Percentiles rank a stretch among this genome's conserved stretches.
These are phyloP conservation scores for Leptobrachium leishanense DNA, from an alignment of 2,113 vertebrate species.

Conservation along the genomic window DNA sequence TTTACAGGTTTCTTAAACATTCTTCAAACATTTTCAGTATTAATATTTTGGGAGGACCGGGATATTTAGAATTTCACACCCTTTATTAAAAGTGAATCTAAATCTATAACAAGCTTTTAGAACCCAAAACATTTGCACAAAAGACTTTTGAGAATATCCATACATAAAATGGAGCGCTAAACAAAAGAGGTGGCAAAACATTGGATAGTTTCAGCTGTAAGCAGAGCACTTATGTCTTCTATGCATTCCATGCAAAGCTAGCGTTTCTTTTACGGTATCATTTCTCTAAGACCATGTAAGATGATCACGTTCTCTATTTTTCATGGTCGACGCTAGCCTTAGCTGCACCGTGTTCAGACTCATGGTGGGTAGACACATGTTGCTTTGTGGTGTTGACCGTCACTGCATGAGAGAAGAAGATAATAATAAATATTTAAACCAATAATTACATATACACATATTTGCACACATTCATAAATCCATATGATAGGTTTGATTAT, in stretches of 20 bases:
- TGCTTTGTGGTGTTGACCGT: constrained; percentile 2
- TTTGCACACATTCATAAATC: too few relatives aligned
- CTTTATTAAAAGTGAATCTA: too few relatives aligned
- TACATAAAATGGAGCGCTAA: neutral
- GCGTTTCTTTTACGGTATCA: neutral
- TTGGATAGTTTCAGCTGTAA: neutral
- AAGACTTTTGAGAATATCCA: too few relatives aligned
- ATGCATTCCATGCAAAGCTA: too few relatives aligned
- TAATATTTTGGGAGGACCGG: too few relatives aligned
- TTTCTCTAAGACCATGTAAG: neutral
- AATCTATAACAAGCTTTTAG: too few relatives aligned
- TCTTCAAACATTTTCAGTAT: too few relatives aligned
- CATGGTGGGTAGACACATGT: constrained; percentile 1
- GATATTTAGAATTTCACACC: too few relatives aligned
- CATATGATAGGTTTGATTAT: too few relatives aligned
- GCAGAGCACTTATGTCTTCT: neutral
- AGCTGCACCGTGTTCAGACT: constrained; percentile 13
- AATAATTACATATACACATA: too few relatives aligned
- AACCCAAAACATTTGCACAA: too few relatives aligned
- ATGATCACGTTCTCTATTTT: neutral
- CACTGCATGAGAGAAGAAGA: constrained; percentile 2
- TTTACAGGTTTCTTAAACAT: too few relatives aligned
- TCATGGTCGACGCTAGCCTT: neutral
- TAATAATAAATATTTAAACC: neutral
- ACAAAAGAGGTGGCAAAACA: neutral